Conservation (phyloP, 2,797 vertebrate genomes). For the Bradypus variegatus region DNA sequence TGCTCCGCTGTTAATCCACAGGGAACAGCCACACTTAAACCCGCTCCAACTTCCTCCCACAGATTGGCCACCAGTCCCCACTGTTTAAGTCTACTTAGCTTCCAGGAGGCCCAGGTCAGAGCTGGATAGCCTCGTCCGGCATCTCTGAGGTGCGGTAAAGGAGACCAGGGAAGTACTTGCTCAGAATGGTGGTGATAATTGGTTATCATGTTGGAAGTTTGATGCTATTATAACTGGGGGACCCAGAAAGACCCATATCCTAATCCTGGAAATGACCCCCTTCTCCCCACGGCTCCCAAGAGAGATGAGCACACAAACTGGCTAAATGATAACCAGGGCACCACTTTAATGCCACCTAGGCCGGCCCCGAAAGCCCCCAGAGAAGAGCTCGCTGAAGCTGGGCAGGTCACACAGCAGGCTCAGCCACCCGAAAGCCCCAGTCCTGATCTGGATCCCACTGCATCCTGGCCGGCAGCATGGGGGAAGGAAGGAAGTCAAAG, state of each 20-base stretch:
- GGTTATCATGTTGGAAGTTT: background rate
- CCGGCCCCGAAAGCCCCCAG: background rate
- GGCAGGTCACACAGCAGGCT: background rate
- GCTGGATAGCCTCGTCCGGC: background rate
- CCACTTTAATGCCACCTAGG: too few species aligned
- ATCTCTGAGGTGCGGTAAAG: too few species aligned
- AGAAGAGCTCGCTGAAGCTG: background rate
- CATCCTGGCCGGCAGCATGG: background rate
- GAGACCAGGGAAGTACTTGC: accelerated
- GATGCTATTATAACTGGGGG: background rate
- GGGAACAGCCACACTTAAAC: too few species aligned
- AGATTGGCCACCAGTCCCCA: background rate
- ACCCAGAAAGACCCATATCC: background rate
- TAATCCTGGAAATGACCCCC: background rate
- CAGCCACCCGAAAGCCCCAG: background rate
- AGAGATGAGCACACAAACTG: background rate
- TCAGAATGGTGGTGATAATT: too few species aligned
- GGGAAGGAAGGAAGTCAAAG: background rate
- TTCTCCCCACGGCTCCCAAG: background rate
- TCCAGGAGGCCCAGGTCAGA: background rate
- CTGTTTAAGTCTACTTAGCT: background rate
- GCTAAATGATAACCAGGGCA: background rate
- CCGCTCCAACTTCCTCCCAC: background rate
- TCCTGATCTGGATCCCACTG: background rate
- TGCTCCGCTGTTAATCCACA: too few species aligned